Evolutionary conservation across 2,888 invertebrate genomes (phyloP), one percentile per base, ranked within the genome.

Genomic region (Phortica okadai): DNA sequence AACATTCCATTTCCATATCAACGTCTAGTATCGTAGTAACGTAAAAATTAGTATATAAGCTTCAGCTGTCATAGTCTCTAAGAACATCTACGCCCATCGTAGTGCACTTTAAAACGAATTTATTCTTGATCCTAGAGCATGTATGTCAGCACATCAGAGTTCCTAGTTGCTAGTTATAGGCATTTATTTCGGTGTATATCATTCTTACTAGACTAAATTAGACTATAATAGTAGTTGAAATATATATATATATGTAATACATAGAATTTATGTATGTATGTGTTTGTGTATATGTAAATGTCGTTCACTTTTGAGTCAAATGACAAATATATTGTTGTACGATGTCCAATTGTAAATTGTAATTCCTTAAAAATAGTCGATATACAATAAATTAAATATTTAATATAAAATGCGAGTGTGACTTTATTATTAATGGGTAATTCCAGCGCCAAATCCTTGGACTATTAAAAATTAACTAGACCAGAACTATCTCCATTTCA

Each of bases 291-390:
- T 67, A 21, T 44, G 21, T 44, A 67, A 67, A 67, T 16, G 44
- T 56, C 45, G 33, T 72, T 56, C 45, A 11, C 10, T 69, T 11
- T 16, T n/a, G n/a, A 72, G 62, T 66, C 10, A 42, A 50, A 75
- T 44, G 76, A 76, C 77, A 79, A 77, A 69, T 82, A 85, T 84
- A 79, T 87, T 87, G 87, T 88, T 85, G 86, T 85, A 87, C 84
- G 81, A 87, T 88, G 82, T 88, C 84, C 84, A 84, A 84, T 78
- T 86, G 87, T 86, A 86, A 86, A 88, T 86, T 86, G 82, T 62
- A 62, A 86, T 87, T 77, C 76, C 14, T 74, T 84, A 84, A 87
- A 82, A 82, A 79, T 77, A 79, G 81, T 69, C 74, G 50, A 76
- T 56, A 77, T 50, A 79, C 73, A 81, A 74, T 45, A 58, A 74